These are phyloP conservation scores for Psophia crepitans DNA, from an alignment of 2,113 vertebrate genomes.

Conservation along the genomic window DNA sequence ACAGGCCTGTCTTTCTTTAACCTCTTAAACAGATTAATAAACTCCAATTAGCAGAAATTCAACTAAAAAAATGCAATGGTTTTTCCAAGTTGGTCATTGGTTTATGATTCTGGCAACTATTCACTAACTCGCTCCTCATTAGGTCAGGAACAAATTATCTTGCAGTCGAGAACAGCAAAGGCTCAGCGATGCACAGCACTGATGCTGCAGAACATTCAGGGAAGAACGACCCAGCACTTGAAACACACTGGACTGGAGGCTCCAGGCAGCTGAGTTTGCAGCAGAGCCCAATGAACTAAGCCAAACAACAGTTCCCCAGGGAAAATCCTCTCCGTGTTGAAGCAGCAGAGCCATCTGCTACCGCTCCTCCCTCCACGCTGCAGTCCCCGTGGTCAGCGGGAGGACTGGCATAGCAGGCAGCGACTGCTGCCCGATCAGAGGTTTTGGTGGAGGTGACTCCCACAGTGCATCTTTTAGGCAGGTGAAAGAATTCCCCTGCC, in stretches of 20 bases:
- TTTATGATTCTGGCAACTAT: background rate
- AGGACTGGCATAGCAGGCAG: background rate
- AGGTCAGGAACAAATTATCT: background rate
- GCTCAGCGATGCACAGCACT: background rate
- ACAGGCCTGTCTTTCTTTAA: background rate
- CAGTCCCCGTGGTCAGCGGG: background rate
- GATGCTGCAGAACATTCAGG: background rate
- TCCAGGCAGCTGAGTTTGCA: background rate
- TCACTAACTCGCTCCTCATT: background rate
- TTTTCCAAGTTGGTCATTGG: background rate
- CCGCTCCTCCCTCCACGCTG: fast-evolving
- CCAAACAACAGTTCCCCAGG: background rate
- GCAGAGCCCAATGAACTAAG: background rate
- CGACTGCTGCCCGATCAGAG: background rate
- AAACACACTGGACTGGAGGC: background rate
- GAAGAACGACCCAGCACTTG: background rate
- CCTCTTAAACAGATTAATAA: background rate
- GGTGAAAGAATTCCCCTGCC: background rate
- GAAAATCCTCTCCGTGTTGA: background rate
- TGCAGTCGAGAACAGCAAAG: background rate
- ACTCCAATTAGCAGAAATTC: background rate
- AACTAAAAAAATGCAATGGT: background rate
- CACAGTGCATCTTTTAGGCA: background rate
- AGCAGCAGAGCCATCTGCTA: background rate
- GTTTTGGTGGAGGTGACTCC: background rate